These are phyloP conservation scores for Prostheceraeus crozeri DNA, from an alignment of 2,888 invertebrate species.

Conservation along the genomic window DNA sequence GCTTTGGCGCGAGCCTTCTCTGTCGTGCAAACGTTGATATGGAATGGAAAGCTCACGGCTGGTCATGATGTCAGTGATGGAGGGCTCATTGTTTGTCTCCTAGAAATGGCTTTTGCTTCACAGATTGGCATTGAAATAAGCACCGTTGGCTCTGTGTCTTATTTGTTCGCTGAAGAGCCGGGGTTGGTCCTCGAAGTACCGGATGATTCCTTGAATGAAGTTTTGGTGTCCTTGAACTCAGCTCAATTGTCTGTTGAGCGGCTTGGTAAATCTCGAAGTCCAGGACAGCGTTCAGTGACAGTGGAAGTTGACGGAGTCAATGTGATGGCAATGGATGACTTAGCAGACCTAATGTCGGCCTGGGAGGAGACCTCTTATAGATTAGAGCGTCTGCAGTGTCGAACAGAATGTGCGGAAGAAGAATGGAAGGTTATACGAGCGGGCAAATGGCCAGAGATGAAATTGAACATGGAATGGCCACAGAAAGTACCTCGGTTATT, in stretches of 20 bases:
- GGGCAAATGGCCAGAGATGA: constrained; percentile 65
- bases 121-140: background rate
- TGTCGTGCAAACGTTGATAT: constrained; percentile 64
- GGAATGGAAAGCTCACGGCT: constrained; percentile 67
- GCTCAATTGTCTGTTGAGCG: too few relatives aligned
- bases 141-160: background rate
- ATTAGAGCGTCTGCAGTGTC: constrained; percentile 76
- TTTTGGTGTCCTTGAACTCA: too few relatives aligned
- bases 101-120: constrained; percentile 87
- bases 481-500: background rate
- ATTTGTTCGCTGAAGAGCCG: constrained; percentile 73
- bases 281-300: too few relatives aligned
- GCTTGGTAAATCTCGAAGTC: too few relatives aligned
- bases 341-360: constrained; percentile 67
- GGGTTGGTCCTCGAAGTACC: constrained; percentile 66
- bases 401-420: constrained; percentile 68
- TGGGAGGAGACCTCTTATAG: constrained; percentile 95
- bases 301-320: too few relatives aligned
- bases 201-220: constrained; percentile 54
- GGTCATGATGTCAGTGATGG: constrained; percentile 97
- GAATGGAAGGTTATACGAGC: constrained; percentile 67
- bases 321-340: too few relatives aligned
- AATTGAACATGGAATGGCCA: too few relatives aligned
- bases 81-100: constrained; percentile 74
- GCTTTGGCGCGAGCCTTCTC: constrained; percentile 70